phyloP scores from a whole-genome alignment of 2,888 invertebrate species.

The Latrodectus hesperus region DNA sequence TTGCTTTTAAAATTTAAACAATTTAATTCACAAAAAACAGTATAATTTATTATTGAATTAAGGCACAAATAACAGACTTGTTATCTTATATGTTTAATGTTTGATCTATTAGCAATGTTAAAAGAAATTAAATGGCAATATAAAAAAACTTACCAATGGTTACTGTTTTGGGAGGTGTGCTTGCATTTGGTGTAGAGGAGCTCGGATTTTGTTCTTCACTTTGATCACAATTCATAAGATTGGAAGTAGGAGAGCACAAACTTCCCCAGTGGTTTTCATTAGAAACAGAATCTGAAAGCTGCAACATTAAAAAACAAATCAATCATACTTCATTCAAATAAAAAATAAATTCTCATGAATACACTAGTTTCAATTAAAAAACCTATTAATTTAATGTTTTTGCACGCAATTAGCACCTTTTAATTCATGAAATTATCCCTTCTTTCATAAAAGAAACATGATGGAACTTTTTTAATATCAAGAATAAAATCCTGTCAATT shows the following conservation, averaged over 20 bases:
- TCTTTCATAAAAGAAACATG: no score
- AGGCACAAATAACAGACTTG: not conserved
- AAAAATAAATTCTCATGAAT: no score
- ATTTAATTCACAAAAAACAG: no score
- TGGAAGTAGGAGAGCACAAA: not conserved
- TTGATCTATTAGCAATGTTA: no score
- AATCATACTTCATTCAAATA: conserved; percentile 68
- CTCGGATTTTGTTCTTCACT: conserved; percentile 24
- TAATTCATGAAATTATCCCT: no score
- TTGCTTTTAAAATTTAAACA: not conserved
- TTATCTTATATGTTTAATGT: not conserved
- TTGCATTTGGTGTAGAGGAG: conserved; percentile 7
- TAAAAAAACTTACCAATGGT: conserved; percentile 18
- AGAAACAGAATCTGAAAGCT: conserved; percentile 19
- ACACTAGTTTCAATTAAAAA: no score
- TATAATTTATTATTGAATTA: not conserved
- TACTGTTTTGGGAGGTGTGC: conserved; percentile 20
- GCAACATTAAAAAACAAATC: not conserved
- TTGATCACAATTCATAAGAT: conserved; percentile 18
- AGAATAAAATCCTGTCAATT: no score
- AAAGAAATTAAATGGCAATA: no score
- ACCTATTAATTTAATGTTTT: no score
- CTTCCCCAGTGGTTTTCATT: conserved; percentile 33
- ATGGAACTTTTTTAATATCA: no score
- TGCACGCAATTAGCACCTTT: no score